Percentiles rank a stretch among this genome's conserved stretches.
Evolutionary conservation across 2,113 vertebrate species (phyloP).

Genomic region (Micronycteris hirsuta): DNA sequence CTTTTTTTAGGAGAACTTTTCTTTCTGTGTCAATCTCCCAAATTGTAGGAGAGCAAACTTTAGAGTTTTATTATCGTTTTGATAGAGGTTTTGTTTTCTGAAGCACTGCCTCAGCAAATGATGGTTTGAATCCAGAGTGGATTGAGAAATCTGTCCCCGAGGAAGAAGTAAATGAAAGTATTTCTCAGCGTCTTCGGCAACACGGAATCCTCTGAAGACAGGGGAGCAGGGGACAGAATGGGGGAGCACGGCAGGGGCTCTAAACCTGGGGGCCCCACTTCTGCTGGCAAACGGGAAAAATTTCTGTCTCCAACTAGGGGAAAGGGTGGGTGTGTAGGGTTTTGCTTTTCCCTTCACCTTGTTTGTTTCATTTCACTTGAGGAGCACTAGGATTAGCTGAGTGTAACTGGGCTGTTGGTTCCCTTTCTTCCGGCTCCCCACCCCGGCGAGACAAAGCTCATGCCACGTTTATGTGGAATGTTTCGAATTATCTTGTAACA

Average conservation of each 20-base stretch:
- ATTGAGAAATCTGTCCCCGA: neutral
- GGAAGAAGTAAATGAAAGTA: neutral
- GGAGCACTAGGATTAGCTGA: neutral
- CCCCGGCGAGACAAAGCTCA: neutral
- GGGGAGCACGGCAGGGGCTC: neutral
- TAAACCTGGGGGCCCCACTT: neutral
- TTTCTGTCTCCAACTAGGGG: neutral
- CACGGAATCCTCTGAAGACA: neutral
- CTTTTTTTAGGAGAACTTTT: neutral
- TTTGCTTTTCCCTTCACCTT: neutral
- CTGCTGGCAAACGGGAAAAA: neutral
- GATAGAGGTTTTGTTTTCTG: neutral
- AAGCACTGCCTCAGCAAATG: conserved; percentile 4
- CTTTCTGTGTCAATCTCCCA: neutral
- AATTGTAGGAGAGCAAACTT: neutral
- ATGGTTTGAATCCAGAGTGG: conserved; percentile 14
- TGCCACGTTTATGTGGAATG: neutral
- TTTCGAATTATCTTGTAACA: neutral
- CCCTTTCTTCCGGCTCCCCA: neutral
- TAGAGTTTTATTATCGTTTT: neutral
- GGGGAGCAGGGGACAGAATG: neutral
- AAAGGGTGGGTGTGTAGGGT: accelerated
- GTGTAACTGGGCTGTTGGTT: neutral
- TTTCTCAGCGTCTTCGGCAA: neutral
- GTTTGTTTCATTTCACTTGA: neutral